Conservation (phyloP, 2,113 vertebrate genomes). For the Terrapene triunguis region DNA sequence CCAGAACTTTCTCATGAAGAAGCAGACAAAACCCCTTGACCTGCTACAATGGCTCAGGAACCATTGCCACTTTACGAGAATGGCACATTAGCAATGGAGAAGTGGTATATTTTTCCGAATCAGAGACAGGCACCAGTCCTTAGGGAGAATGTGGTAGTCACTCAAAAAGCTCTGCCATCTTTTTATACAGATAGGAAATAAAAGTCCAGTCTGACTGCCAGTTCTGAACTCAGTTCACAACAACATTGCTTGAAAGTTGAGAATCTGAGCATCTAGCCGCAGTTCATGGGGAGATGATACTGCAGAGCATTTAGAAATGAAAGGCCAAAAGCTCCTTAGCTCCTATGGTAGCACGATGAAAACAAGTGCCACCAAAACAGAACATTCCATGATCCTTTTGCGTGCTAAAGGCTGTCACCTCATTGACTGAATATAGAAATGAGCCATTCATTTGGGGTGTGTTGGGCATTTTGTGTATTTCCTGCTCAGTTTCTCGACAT, state of each 20-base stretch:
- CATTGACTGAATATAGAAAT: rapidly evolving
- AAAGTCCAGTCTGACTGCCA: not conserved
- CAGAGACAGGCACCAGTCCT: not conserved
- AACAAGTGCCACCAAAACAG: rapidly evolving
- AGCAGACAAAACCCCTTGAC: not conserved
- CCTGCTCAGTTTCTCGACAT: not conserved
- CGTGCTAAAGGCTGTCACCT: not conserved
- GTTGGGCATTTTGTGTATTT: not conserved
- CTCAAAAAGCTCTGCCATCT: not conserved
- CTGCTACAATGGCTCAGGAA: not conserved
- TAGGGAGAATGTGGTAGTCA: rapidly evolving
- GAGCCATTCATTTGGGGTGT: not conserved
- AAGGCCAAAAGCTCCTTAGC: not conserved
- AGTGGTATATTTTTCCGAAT: not conserved
- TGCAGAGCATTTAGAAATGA: not conserved
- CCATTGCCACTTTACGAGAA: rapidly evolving
- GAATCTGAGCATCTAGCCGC: not conserved
- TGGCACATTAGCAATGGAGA: not conserved
- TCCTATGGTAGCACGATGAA: rapidly evolving
- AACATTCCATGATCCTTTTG: rapidly evolving
- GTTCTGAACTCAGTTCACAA: not conserved
- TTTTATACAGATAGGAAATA: not conserved
- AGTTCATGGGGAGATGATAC: not conserved
- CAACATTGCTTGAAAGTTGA: rapidly evolving
- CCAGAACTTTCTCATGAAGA: not conserved